Base-by-base conservation (phyloP, 2,797 vertebrate species). In the Gambelia wislizenii region DNA sequence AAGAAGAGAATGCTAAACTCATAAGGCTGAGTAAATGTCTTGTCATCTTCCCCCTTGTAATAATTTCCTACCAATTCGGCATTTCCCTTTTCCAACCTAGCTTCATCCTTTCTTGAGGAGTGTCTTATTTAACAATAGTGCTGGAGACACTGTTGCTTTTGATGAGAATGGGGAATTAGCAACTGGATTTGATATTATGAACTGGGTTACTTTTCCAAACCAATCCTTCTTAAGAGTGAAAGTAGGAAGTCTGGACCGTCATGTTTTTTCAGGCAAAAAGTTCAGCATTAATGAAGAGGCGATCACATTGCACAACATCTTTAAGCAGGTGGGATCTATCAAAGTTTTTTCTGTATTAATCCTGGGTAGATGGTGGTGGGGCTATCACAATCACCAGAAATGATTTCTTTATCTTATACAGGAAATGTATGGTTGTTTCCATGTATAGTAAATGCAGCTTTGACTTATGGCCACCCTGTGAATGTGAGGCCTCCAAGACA, bases 161-260 rank as follows among this genome's bases (percentile, higher is more conserved):
- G 70, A 82, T 75, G 30, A 87, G 33, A 49, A 87, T 75, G 22
- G 54, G 1, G 69, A 87, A 36, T 47, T 87, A 30, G 33, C 52
- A 61, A 12, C 69, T 49, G 86, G 54, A 82, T 83, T 59, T 74
- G 86, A 87, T 59, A 61, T 87, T 81, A 72, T 87, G 22, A 82
- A 87, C 54, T 87, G 86, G 86, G 16, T 82, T 44, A 59, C 54
- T 44, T 64, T 87, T 33, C 86, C 86, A 36, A 87, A 87, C 14
- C 39, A 87, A 25, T 61, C 79, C 22, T 82, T 87, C 27, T 16
- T 36, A 25, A 82, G 22, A 82, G 69, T 82, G 30, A 83, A 36
- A 75, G 79, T 83, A 16, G 86, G 86, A 87, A 61, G 56, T 30
- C 44, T 87, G 79, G 54, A 83, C 25, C 54, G 42, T 25, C 9